Base-by-base conservation (phyloP, 2,113 vertebrate genomes). In the Corapipo altera region DNA sequence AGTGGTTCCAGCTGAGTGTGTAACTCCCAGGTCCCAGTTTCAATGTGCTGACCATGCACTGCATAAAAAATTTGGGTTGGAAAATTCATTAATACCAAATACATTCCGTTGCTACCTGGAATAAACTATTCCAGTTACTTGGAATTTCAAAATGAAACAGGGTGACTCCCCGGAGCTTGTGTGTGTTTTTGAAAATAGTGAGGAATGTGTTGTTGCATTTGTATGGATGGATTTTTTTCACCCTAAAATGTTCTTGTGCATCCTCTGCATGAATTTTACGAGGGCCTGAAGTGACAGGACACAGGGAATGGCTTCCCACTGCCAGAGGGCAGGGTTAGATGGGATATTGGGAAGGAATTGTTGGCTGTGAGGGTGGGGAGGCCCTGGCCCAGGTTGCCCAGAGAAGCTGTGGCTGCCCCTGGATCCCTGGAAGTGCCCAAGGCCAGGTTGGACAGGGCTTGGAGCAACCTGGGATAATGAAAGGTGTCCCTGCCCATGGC, bases 1-100 rank as follows among this genome's bases (percentile, higher is more conserved):
- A 1, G 58, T 64, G 65, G 75, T 37, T 43, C 27, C 58, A 61
- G 62, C 80, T 55, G 66, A 61, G 37, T 14, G 33, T 57, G 23
- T 27, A 27, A 21, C 28, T 81, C 15, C 74, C 46, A 70, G 55
- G 51, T 58, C 69, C 46, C 46, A 21, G 14, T 11, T 85, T 33
- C 28, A 2, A 41, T 24, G 19, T 22, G 10, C 49, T 44, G 66
- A 24, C 2, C 8, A 1, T 23, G 12, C 6, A 0, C 3, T 32
- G 43, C 52, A 5, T 5, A 10, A 79, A 61, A 65, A 12, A 1
- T 8, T 55, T 61, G 59, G 13, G n/a, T 12, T 78, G 24, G n/a
- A 85, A 57, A 20, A 19, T 4, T 41, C 6, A 3, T 51, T 78
- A 3, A 4, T 35, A 5, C 26, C 30, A 55, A 59, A 35, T 2